Conservation (phyloP, 1,140 invertebrate species). For the Tetramorium alpestre region DNA sequence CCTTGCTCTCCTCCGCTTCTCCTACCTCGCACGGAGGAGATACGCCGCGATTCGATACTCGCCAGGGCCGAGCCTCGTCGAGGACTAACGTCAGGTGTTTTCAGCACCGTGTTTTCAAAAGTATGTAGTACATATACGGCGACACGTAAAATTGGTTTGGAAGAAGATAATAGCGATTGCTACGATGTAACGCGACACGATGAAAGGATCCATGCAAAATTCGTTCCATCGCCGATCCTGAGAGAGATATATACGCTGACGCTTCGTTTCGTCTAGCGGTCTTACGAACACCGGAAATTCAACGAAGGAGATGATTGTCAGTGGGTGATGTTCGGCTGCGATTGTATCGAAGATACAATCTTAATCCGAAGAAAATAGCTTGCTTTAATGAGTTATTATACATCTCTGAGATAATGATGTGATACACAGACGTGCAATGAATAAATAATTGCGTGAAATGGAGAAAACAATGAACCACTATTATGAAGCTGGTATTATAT, state of each 20-base stretch:
- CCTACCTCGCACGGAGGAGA: not conserved
- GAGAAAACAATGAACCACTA: constrained; percentile 30
- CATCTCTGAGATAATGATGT: constrained; percentile 41
- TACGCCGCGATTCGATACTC: constrained; percentile 4
- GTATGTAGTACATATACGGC: not conserved
- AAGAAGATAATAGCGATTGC: not conserved
- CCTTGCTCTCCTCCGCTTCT: not conserved
- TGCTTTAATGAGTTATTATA: constrained; percentile 47
- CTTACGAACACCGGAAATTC: constrained; percentile 28
- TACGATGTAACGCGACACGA: too few species aligned
- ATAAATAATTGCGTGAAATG: constrained; percentile 49
- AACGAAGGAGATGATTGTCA: constrained; percentile 18
- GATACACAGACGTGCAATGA: constrained; percentile 27
- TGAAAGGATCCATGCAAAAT: not conserved
- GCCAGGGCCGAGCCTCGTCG: not conserved
- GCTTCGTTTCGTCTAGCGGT: not conserved
- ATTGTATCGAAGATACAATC: constrained; percentile 41
- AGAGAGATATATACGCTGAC: not conserved
- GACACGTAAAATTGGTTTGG: not conserved
- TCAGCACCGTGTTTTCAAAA: not conserved
- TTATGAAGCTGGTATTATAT: not conserved
- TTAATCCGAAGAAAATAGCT: constrained; percentile 44
- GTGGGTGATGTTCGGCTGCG: constrained; percentile 8
- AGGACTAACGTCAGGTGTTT: not conserved
- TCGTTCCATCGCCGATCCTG: not conserved